These are phyloP conservation scores for Onychorhynchus coronatus DNA, from an alignment of 2,113 vertebrate genomes.

Conservation along the genomic window DNA sequence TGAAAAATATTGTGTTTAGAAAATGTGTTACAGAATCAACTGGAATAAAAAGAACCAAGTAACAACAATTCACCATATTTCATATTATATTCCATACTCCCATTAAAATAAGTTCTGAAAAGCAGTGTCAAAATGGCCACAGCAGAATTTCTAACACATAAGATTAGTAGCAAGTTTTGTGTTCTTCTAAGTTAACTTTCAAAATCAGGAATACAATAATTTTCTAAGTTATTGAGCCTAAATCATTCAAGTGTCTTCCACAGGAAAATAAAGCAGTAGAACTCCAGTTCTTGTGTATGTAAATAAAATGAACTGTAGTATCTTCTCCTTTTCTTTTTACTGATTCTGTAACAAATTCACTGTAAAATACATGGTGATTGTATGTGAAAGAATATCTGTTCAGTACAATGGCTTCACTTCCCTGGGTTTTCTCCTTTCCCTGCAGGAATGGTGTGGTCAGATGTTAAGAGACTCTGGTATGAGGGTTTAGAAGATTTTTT, in stretches of 20 bases:
- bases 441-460: conserved; percentile 98
- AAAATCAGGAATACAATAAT: not conserved
- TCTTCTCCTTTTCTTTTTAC: not conserved
- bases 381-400: not conserved
- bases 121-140: not conserved
- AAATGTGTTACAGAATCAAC: not conserved
- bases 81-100: not conserved
- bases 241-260: not conserved
- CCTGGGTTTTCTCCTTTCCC: not conserved
- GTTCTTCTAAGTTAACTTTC: not conserved
- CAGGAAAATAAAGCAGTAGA: not conserved
- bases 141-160: not conserved
- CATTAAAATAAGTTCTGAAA: not conserved
- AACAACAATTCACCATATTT: not conserved
- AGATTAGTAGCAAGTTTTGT: not conserved
- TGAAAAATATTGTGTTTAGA: not conserved
- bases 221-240: not conserved
- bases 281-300: not conserved
- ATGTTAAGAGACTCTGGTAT: conserved; percentile 97
- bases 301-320: not conserved
- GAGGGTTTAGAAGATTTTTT: conserved; percentile 96
- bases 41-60: not conserved
- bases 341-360: not conserved
- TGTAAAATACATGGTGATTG: not conserved
- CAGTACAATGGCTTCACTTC: not conserved